Evolutionary conservation across 1,140 invertebrate species (phyloP).

Genomic region (Conus betulinus): DNA sequence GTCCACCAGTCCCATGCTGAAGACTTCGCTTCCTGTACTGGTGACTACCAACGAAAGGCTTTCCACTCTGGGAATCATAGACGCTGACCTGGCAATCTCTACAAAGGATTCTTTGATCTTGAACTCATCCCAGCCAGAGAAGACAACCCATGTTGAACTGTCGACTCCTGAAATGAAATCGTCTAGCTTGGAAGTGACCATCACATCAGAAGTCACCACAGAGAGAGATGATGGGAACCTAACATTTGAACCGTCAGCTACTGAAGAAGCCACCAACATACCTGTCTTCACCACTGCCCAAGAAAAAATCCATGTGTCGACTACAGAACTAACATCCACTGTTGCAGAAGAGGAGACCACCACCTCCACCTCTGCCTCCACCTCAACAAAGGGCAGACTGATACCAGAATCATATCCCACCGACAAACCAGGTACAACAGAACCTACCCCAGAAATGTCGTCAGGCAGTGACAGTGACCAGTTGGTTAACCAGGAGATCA

Average conservation of each 20-base stretch:
- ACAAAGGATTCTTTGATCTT: background rate
- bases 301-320: background rate
- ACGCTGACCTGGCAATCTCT: background rate
- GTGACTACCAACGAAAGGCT: background rate
- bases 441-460: no score
- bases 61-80: background rate
- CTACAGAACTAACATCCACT: background rate
- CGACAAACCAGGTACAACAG: no score
- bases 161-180: background rate
- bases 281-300: background rate
- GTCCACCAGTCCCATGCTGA: background rate
- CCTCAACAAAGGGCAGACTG: no score
- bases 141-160: background rate
- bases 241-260: background rate
- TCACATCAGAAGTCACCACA: background rate
- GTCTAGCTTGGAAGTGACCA: background rate
- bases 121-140: background rate
- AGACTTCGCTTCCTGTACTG: background rate
- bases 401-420: no score
- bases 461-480: no score
- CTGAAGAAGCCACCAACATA: background rate
- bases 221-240: no score
- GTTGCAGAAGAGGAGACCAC: background rate
- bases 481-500: background rate
- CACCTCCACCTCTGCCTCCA: no score